Conservation (phyloP, 2,888 invertebrate species). For the Mayetiola destructor region DNA sequence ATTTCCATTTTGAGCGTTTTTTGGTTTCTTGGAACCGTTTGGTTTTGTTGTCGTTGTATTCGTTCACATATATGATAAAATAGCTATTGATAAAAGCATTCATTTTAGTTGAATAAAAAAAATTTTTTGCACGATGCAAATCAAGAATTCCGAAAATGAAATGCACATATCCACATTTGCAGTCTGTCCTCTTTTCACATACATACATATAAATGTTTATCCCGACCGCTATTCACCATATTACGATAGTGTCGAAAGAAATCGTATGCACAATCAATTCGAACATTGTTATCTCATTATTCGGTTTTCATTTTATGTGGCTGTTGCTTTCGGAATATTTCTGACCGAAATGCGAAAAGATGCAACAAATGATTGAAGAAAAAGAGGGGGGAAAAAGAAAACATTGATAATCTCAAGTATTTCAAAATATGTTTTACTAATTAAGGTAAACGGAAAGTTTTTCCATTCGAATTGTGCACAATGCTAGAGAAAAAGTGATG, state of each 20-base stretch:
- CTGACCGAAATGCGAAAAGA: background rate
- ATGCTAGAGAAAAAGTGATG: background rate
- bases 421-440: background rate
- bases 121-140: background rate
- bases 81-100: background rate
- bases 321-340: background rate
- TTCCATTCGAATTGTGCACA: background rate
- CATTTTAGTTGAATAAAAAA: background rate
- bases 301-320: no score
- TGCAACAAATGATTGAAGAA: background rate
- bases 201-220: slow-evolving; percentile 2
- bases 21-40: no score
- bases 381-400: no score
- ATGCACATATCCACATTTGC: no score
- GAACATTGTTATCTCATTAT: background rate
- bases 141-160: background rate
- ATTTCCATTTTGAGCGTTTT: no score
- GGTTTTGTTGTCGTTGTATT: no score
- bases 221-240: background rate
- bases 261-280: no score
- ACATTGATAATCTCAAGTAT: background rate
- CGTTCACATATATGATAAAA: background rate
- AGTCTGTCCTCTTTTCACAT: no score
- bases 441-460: no score
- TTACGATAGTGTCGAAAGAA: no score